Percentiles rank a stretch among this genome's conserved stretches.
Evolutionary conservation across 1,140 invertebrate species (phyloP).

Genomic region (Zaprionus nigranus): DNA sequence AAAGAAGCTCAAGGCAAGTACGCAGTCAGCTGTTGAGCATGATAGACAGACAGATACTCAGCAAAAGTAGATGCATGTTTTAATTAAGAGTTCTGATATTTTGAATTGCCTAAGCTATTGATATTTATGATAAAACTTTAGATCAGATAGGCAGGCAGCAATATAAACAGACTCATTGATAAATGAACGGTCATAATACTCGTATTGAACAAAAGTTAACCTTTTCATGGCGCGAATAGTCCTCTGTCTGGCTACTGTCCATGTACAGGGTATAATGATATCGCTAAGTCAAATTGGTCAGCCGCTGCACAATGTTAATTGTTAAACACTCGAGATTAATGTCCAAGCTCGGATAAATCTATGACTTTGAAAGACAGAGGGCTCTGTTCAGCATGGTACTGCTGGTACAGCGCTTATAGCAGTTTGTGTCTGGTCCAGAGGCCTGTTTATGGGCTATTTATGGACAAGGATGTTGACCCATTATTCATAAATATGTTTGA

Average conservation of each 20-base stretch:
- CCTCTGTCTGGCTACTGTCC: background rate
- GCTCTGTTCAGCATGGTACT: background rate
- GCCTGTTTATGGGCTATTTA: slow-evolving; percentile 67
- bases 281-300: slow-evolving; percentile 31
- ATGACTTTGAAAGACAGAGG: slow-evolving; percentile 18
- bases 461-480: slow-evolving; percentile 61
- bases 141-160: background rate
- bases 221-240: background rate
- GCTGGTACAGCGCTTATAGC: background rate
- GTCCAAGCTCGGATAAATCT: slow-evolving; percentile 29
- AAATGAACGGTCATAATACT: background rate
- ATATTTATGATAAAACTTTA: background rate
- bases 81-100: too few relatives aligned
- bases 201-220: background rate
- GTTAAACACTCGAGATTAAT: slow-evolving; percentile 75
- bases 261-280: slow-evolving; percentile 24
- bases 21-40: background rate
- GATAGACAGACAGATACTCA: slow-evolving; percentile 3
- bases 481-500: slow-evolving; percentile 74
- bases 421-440: slow-evolving; percentile 14
- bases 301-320: slow-evolving; percentile 58
- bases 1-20: slow-evolving; percentile 37
- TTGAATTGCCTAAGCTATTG: too few relatives aligned
- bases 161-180: background rate
- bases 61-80: background rate